A percentile compares a stretch with the other conserved stretches of the same genome.
Conservation (phyloP, 2,888 invertebrate species). For the Scaeva pyrastri region DNA sequence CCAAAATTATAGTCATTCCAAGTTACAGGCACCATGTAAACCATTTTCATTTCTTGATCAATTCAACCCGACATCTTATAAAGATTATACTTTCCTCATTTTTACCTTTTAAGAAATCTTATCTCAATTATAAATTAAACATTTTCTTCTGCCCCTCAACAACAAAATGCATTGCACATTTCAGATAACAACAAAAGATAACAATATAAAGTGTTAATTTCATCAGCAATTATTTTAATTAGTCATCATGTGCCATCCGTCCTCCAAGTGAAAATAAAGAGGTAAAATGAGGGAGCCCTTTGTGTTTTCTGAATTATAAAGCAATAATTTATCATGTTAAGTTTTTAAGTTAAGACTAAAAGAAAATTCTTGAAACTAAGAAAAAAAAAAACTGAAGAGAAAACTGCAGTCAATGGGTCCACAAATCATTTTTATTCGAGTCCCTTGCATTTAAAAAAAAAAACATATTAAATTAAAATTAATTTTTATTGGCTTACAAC, state of each 20-base stretch:
- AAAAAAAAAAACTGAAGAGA: background rate
- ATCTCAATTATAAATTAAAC: background rate
- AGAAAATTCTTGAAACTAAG: background rate
- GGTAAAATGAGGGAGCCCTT: conserved; percentile 16
- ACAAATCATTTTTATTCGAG: conserved; percentile 24
- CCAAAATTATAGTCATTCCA: background rate
- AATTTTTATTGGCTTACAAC: background rate
- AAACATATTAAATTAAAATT: background rate
- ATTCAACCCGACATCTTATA: background rate
- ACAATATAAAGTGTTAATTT: conserved; percentile 35
- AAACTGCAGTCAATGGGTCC: conserved; percentile 5
- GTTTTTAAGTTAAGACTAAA: background rate
- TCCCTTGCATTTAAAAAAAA: background rate
- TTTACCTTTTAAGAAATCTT: background rate
- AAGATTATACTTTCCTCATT: background rate
- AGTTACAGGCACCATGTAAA: background rate
- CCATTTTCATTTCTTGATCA: background rate
- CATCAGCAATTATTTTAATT: conserved; percentile 41
- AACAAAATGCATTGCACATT: conserved; percentile 7
- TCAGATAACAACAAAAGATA: background rate
- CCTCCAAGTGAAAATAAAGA: background rate
- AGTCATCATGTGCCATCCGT: conserved; percentile 21
- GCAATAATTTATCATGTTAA: conserved; percentile 16
- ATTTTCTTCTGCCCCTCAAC: background rate
- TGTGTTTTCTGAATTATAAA: background rate